A percentile compares a stretch with the other conserved stretches of the same genome.
These are phyloP conservation scores for Periparus ater DNA, from an alignment of 2,797 vertebrate species.

Conservation along the genomic window DNA sequence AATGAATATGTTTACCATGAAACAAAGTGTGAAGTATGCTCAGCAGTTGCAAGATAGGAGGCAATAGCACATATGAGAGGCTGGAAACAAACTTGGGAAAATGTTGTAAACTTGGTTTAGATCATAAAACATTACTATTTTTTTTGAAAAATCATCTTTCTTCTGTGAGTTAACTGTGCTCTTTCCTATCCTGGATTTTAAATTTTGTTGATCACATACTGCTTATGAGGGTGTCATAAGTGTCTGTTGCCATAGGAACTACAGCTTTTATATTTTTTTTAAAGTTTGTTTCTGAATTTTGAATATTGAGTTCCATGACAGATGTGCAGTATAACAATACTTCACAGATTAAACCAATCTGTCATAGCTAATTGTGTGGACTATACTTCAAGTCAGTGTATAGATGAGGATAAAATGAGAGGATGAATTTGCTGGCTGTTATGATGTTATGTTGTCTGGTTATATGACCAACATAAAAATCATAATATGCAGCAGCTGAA, in stretches of 20 bases:
- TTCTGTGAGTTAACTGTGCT: background rate
- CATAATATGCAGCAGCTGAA: background rate
- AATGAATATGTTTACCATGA: background rate
- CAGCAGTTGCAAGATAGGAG: background rate
- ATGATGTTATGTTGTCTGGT: background rate
- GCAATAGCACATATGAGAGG: background rate
- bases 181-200: background rate
- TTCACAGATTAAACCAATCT: background rate
- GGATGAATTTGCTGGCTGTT: background rate
- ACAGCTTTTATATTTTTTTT: background rate
- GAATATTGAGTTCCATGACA: background rate
- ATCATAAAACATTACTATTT: background rate
- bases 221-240: background rate
- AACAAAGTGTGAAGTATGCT: background rate
- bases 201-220: background rate
- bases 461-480: background rate
- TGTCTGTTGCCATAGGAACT: background rate
- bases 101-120: background rate
- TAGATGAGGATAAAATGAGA: background rate
- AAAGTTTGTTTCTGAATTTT: background rate
- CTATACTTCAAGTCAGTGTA: background rate
- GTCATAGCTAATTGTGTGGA: background rate
- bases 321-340: background rate
- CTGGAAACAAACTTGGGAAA: background rate
- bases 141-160: background rate